These are phyloP conservation scores for Hydrophis major DNA, from an alignment of 2,797 vertebrate genomes.

Conservation along the genomic window DNA sequence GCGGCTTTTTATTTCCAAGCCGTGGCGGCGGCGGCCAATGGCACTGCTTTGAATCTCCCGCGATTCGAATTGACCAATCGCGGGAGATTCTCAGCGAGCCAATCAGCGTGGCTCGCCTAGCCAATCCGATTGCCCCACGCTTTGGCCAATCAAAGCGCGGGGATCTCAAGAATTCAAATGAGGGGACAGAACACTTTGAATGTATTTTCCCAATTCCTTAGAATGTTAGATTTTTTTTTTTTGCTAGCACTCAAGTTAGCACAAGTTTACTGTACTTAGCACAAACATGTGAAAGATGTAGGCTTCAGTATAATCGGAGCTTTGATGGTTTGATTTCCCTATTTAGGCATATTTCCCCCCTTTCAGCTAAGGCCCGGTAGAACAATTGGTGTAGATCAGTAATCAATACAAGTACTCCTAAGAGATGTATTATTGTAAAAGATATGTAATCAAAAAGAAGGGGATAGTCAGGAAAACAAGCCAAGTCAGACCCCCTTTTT, in stretches of 20 bases:
- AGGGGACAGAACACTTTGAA: not conserved
- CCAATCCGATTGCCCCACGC: no score
- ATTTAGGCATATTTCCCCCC: not conserved
- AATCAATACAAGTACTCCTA: not conserved
- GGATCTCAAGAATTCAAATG: no score
- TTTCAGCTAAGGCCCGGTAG: not conserved
- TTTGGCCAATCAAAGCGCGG: no score
- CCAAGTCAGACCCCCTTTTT: not conserved
- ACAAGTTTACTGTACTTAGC: not conserved
- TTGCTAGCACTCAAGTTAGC: not conserved
- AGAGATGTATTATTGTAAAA: not conserved
- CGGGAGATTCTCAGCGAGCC: no score
- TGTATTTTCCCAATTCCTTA: not conserved
- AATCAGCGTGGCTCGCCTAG: no score
- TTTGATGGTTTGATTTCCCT: not conserved
- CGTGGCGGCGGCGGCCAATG: no score
- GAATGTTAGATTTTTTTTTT: not conserved
- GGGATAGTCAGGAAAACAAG: not conserved
- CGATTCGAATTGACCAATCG: no score
- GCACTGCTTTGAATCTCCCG: no score
- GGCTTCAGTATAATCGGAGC: not conserved
- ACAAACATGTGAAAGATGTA: not conserved
- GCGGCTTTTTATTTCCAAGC: no score
- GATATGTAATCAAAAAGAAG: not conserved
- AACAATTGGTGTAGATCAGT: not conserved